Base-by-base conservation (phyloP, 2,888 invertebrate genomes). In the Dryococelus australis region DNA sequence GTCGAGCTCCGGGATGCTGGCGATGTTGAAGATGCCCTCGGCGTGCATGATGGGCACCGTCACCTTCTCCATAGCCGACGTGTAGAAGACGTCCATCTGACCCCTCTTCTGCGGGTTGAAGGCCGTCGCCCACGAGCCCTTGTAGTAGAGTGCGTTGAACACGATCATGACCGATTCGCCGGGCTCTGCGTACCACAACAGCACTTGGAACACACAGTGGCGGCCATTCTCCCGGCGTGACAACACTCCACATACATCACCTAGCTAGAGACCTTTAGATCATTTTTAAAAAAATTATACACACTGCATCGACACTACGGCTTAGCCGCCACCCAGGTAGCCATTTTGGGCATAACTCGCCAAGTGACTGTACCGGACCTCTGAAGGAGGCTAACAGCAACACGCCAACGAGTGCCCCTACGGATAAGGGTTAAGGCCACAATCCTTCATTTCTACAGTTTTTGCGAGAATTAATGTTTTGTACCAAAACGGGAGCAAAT, bases 101-200 rank as follows among this genome's bases (percentile, higher is more conserved):
- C 83, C 80, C 26, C 87, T 88, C 35, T 89, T 87, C n/a, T 83
- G 20, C 1, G n/a, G 35, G 27, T 51, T 20, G 88, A 91, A 90
- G 2, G 90, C 90, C 26, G 87, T 88, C 43, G 88, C 89, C 91
- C 91, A 91, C 43, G 88, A 88, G n/a, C 91, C 91, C 84, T 89
- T 89, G 90, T 90, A 91, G 89, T 91, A 91, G 65, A 91, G 89
- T 6, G 90, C 91, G 88, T 91, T 91, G 89, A 91, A 91, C n/a
- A 90, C 89, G 26, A 91, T 89, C 90, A 91, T 91, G 81, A 89
- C 86, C 51, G 87, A 87, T 43, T 85, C 85, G 47, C 26, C 85
- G 47, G 47, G 85, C 43, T 85, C 85, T 85, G 47, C 85, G 85
- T 51, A 20, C 43, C 16, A 51, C 53, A 53, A n/a, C 85, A 85